Conservation (phyloP, 2,888 invertebrate genomes). For the Ormia ochracea region DNA sequence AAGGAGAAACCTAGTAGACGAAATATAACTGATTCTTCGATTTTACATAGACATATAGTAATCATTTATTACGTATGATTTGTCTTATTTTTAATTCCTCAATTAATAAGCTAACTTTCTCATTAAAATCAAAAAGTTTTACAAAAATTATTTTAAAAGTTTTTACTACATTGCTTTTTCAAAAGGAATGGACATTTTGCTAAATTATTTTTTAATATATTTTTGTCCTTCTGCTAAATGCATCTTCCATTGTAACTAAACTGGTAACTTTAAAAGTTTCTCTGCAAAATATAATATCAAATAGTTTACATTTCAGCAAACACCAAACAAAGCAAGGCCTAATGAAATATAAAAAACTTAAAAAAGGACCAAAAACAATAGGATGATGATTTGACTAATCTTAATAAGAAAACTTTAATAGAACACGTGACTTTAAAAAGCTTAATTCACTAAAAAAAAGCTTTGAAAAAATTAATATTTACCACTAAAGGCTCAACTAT, state of each 20-base stretch:
- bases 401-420: conserved; percentile 1
- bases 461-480: neutral
- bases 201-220: neutral
- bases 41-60: no score
- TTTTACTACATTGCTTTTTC: neutral
- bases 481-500: conserved; percentile 10
- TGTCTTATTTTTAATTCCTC: no score
- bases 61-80: no score
- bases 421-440: neutral
- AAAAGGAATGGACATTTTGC: neutral
- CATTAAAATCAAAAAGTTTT: no score
- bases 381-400: neutral
- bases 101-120: no score
- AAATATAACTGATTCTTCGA: no score
- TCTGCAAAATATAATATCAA: neutral
- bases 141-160: no score
- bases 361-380: conserved; percentile 23
- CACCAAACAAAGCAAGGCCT: neutral
- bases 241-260: neutral
- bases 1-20: no score
- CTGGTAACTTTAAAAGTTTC: neutral
- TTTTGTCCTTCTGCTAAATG: neutral
- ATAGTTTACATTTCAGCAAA: neutral
- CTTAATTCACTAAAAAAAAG: neutral
- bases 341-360: neutral